A percentile compares a stretch with the other conserved stretches of the same genome.
Evolutionary conservation across 1,140 invertebrate genomes (phyloP).

Genomic region (Orussus abietinus): DNA sequence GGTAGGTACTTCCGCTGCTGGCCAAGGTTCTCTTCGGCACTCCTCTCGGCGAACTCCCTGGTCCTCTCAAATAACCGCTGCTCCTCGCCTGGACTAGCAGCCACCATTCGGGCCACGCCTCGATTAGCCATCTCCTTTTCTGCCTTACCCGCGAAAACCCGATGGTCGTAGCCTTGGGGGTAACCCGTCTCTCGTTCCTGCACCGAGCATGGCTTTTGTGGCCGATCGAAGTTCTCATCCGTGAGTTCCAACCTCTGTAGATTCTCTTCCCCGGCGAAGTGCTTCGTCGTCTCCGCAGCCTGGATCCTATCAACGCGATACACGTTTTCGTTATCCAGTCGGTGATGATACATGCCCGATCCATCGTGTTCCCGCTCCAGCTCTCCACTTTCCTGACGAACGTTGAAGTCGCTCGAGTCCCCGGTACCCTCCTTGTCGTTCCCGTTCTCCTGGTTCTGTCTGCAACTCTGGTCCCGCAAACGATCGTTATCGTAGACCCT

Average conservation of each 20-base stretch:
- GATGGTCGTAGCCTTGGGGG: no score
- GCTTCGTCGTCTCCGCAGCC: constrained; percentile 18
- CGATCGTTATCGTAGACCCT: constrained; percentile 16
- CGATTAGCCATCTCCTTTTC: no score
- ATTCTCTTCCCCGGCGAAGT: constrained; percentile 20
- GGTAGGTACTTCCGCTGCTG: constrained; percentile 23
- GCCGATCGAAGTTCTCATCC: constrained; percentile 10
- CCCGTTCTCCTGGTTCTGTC: constrained; percentile 23
- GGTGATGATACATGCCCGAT: constrained; percentile 15
- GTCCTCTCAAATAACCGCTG: constrained; percentile 8
- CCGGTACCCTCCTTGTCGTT: constrained; percentile 21
- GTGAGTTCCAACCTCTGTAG: constrained; percentile 16
- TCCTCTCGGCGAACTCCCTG: no score
- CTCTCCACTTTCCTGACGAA: constrained; percentile 14
- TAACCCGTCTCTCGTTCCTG: constrained; percentile 19
- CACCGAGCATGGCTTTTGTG: constrained; percentile 15
- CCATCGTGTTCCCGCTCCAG: constrained; percentile 23
- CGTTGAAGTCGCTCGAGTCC: constrained; percentile 8
- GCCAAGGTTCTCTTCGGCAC: no score
- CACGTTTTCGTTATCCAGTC: constrained; percentile 29
- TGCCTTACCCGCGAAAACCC: no score
- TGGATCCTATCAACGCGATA: constrained; percentile 34
- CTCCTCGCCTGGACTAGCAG: constrained; percentile 22
- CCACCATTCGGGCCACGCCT: no score
- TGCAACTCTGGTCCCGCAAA: background rate